A percentile compares a stretch with the other conserved stretches of the same genome.
These are phyloP conservation scores for Pedionomus torquatus DNA, from an alignment of 2,113 vertebrate species.

Conservation along the genomic window DNA sequence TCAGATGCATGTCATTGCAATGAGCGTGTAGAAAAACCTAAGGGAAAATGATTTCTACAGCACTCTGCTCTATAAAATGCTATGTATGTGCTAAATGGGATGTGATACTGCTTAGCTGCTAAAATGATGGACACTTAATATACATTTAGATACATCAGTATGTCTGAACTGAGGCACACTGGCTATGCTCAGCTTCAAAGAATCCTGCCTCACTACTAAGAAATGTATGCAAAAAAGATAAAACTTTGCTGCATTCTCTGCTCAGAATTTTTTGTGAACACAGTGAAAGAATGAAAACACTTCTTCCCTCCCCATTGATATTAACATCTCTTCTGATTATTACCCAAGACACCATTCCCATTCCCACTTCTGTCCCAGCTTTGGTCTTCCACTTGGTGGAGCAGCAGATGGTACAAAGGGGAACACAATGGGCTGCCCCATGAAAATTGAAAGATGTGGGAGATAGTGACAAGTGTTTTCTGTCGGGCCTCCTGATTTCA, in stretches of 20 bases:
- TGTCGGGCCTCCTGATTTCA: background rate
- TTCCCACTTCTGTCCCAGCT: background rate
- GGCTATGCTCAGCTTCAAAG: background rate
- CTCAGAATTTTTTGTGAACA: background rate
- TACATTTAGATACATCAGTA: fast-evolving
- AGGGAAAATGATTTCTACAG: constrained; percentile 17
- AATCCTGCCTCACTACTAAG: background rate
- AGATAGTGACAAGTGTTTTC: background rate
- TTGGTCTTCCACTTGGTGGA: background rate
- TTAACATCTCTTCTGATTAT: background rate
- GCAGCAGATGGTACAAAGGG: background rate
- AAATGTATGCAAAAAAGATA: background rate
- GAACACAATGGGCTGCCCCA: background rate
- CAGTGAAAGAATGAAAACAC: background rate
- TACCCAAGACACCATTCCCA: background rate
- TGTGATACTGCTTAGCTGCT: background rate
- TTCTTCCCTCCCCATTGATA: background rate
- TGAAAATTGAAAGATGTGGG: background rate
- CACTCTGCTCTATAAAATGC: background rate
- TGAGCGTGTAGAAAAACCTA: background rate
- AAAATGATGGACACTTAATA: background rate
- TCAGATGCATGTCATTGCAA: constrained; percentile 9
- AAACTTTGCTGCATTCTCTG: background rate
- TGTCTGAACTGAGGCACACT: background rate
- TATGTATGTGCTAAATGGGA: constrained; percentile 17